Evolutionary conservation across 2,113 vertebrate species (phyloP).

Genomic region (Tretioscincus oriximinensis): DNA sequence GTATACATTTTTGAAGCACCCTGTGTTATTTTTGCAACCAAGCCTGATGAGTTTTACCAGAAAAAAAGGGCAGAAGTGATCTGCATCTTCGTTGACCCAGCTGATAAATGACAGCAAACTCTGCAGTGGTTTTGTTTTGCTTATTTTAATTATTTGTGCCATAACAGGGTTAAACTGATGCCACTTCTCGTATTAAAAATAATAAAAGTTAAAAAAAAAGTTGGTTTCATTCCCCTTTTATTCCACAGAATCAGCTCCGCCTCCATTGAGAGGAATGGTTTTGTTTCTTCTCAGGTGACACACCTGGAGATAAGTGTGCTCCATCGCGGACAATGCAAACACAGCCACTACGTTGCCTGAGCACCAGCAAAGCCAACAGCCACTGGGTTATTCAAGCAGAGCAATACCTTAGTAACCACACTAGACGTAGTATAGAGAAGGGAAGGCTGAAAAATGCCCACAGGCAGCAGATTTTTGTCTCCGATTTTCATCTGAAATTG

Average conservation of each 20-base stretch:
- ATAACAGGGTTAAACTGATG: no score
- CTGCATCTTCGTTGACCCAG: no score
- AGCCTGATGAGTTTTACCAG: no score
- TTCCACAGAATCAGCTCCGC: neutral
- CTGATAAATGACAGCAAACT: no score
- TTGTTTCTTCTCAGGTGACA: neutral
- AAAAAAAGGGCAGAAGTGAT: no score
- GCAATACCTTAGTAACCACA: neutral
- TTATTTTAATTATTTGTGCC: no score
- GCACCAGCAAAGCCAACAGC: conserved; percentile 29
- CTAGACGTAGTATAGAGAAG: neutral
- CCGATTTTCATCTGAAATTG: neutral
- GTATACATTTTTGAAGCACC: no score
- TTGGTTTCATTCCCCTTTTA: neutral
- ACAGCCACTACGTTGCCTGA: conserved; percentile 50
- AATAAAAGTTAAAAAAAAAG: neutral
- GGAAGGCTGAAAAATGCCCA: neutral
- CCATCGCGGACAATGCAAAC: neutral
- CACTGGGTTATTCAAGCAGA: neutral
- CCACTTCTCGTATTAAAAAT: neutral
- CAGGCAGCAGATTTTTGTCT: accelerated
- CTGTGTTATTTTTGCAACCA: no score
- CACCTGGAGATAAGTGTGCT: conserved; percentile 53
- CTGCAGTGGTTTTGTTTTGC: no score
- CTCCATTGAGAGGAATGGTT: neutral